phyloP scores from a whole-genome alignment of 2,797 vertebrate species.

The Characodon lateralis region DNA sequence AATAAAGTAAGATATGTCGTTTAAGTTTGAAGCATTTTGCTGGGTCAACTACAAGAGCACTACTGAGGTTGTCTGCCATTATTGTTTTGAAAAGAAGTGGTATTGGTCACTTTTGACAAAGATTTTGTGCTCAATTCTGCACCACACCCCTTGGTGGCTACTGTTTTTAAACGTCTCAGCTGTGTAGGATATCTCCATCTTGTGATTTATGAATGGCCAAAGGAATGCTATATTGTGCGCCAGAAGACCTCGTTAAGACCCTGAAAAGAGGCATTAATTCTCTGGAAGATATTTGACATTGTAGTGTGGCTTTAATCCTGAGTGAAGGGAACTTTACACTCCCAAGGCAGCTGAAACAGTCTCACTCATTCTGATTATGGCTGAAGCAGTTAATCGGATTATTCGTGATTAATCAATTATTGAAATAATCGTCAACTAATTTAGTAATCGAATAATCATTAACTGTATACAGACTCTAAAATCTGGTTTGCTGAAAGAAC shows the following conservation, averaged over 20 bases:
- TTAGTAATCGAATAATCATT: no score
- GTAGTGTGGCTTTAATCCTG: not conserved
- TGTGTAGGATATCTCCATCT: not conserved
- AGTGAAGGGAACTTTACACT: not conserved
- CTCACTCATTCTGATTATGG: conserved; percentile 15
- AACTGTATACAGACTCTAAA: no score
- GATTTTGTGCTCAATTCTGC: no score
- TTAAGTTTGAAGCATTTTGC: not conserved
- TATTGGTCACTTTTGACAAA: not conserved
- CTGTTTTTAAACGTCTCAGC: not conserved
- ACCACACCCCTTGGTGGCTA: not conserved
- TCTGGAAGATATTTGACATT: not conserved
- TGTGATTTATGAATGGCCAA: not conserved
- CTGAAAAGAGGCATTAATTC: not conserved
- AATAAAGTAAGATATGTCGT: no score
- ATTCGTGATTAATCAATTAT: no score
- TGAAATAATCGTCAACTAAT: no score
- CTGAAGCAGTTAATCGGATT: no score
- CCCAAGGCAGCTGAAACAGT: not conserved
- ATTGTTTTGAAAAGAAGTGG: not conserved
- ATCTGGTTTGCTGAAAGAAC: no score
- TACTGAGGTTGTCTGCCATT: not conserved
- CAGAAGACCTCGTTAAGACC: not conserved
- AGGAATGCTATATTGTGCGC: not conserved
- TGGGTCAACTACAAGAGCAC: not conserved